These are phyloP conservation scores for Notolabrus celidotus DNA, from an alignment of 2,797 vertebrate genomes.

Conservation along the genomic window DNA sequence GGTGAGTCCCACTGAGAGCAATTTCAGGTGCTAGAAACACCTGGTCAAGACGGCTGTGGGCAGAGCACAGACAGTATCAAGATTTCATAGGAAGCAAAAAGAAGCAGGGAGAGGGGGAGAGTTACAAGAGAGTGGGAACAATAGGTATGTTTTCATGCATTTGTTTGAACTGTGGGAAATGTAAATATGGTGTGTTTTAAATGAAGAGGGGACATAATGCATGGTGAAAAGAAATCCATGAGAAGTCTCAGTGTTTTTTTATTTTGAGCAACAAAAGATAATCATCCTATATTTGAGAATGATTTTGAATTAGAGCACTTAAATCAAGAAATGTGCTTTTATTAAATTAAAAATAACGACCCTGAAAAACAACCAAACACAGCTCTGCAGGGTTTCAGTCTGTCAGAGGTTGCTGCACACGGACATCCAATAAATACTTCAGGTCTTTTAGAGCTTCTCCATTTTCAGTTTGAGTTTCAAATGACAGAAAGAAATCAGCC, in stretches of 20 bases:
- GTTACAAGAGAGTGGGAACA: slow-evolving; percentile 13
- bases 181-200: slow-evolving; percentile 35
- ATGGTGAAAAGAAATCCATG: background rate
- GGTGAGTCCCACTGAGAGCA: slow-evolving; percentile 69
- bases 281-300: too few species aligned
- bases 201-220: slow-evolving; percentile 18
- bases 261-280: background rate
- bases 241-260: background rate
- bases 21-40: slow-evolving; percentile 51
- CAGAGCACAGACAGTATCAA: slow-evolving; percentile 55
- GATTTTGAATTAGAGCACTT: too few species aligned
- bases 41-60: slow-evolving; percentile 54
- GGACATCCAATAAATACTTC: slow-evolving; percentile 36
- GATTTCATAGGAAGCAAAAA: slow-evolving; percentile 42
- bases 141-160: slow-evolving; percentile 1
- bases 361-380: too few species aligned
- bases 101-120: background rate
- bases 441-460: slow-evolving; percentile 28
- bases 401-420: slow-evolving; percentile 37
- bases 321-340: too few species aligned
- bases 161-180: slow-evolving; percentile 31
- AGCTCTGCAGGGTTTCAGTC: slow-evolving; percentile 19
- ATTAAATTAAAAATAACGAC: too few species aligned
- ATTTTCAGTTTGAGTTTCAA: slow-evolving; percentile 37
- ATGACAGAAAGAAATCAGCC: slow-evolving; percentile 26